Conservation (phyloP, 2,113 vertebrate genomes). For the Sphyrna mokarran region DNA sequence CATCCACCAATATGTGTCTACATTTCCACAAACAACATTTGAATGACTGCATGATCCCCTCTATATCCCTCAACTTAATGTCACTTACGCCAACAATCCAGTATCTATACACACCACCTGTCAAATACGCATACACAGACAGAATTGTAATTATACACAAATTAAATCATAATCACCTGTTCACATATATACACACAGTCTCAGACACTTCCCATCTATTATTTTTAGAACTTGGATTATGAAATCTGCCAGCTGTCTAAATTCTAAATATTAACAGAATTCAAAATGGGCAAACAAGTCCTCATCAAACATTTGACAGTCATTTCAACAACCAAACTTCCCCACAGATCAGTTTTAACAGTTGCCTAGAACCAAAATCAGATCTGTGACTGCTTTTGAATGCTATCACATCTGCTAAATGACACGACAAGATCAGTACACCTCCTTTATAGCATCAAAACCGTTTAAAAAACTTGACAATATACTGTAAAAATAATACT, state of each 20-base stretch:
- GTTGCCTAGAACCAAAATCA: neutral
- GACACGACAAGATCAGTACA: neutral
- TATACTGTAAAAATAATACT: neutral
- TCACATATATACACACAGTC: neutral
- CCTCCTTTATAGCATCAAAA: neutral
- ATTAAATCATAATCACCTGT: conserved; percentile 24
- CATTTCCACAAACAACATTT: neutral
- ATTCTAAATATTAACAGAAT: conserved; percentile 7
- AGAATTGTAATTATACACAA: conserved; percentile 7
- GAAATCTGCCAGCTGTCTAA: neutral
- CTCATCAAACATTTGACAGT: neutral
- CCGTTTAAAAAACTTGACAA: neutral
- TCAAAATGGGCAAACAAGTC: neutral
- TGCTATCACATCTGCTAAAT: neutral
- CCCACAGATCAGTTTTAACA: neutral
- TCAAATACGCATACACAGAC: conserved; percentile 1
- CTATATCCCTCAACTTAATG: neutral
- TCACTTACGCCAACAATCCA: neutral
- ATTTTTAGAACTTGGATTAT: neutral
- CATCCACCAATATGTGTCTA: neutral
- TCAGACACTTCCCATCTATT: neutral
- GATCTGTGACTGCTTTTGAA: neutral
- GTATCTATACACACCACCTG: conserved; percentile 1
- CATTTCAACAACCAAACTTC: neutral
- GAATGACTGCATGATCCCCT: neutral